These are phyloP conservation scores for Apostichopus japonicus DNA, from an alignment of 35 echinoderm and acorn worm genomes.

Conservation along the genomic window DNA sequence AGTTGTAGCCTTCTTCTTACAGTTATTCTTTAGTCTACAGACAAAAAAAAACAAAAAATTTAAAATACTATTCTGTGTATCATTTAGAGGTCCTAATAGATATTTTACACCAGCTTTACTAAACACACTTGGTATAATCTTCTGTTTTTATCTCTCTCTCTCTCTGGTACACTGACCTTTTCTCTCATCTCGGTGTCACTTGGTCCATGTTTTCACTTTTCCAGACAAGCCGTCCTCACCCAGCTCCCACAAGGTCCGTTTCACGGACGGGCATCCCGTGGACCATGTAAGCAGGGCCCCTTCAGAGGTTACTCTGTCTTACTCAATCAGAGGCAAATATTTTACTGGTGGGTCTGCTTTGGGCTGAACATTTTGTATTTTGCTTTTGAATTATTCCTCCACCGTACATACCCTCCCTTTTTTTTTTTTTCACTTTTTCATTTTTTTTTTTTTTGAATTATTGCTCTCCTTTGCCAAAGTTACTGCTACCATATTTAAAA, in stretches of 20 bases:
- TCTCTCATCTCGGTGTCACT: background rate
- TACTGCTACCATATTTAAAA: background rate
- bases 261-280: constrained; percentile 29
- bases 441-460: background rate
- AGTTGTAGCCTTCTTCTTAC: too few species aligned
- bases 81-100: too few species aligned
- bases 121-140: too few species aligned
- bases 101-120: too few species aligned
- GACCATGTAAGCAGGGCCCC: constrained; percentile 23
- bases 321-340: constrained; percentile 32
- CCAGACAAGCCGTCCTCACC: constrained; percentile 41
- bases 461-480: background rate
- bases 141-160: too few species aligned
- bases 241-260: constrained; percentile 51
- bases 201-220: constrained; percentile 36
- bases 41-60: too few species aligned
- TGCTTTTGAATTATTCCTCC: background rate
- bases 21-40: too few species aligned
- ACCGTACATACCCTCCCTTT: background rate
- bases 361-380: background rate
- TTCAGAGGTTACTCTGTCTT: constrained; percentile 40
- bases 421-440: background rate
- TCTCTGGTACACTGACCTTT: too few species aligned
- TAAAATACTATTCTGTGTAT: too few species aligned
- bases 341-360: constrained; percentile 35